Evolutionary conservation across 2,797 vertebrate species (phyloP), one percentile per base, ranked within the genome.

Genomic region (Lagothrix lagotricha): DNA sequence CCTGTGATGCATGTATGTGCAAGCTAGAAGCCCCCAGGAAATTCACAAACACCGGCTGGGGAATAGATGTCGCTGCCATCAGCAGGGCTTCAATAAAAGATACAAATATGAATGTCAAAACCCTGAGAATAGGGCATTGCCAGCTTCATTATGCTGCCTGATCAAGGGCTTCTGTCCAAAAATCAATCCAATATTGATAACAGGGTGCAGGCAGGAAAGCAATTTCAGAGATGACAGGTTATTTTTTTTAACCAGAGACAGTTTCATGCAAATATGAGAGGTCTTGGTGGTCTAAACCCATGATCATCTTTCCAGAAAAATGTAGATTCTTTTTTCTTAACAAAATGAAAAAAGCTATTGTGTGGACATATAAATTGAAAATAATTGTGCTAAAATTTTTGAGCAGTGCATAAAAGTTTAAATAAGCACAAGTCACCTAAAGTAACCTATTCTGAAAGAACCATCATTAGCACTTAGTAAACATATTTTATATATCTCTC

Each of bases 11-110:
- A 79, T 3, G 41, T 73, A 80, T 90, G 81, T 80, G 15, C 44
- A 94, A 87, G 57, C 87, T 39, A 96, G 79, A 3, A 58, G 70
- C 73, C 82, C 80, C 58, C 87, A 41, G 77, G 93, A 98, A 97
- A 97, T 76, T 10, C 75, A 96, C 67, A 67, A 58, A 44, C 36
- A 26, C 8, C 1, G 9, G 30, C 61, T 19, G 19, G 82, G 36
- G 82, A 75, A 36, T 36, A 58, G 52, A 41, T 26, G 52, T 20
- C 14, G 44, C 81, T 57, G 91, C 88, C 36, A 61, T 58, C 67
- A 81, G 61, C 88, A 48, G 77, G 75, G 54, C 19, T 22, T 88
- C 70, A 90, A 87, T 36, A 67, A 95, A 90, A 88, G 94, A 87
- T 26, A 76, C 26, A 76, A 88, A 81, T 36, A 33, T 17, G 41